Evolutionary conservation across 2,797 vertebrate genomes (phyloP).

Genomic region (Triplophysa bombifrons): DNA sequence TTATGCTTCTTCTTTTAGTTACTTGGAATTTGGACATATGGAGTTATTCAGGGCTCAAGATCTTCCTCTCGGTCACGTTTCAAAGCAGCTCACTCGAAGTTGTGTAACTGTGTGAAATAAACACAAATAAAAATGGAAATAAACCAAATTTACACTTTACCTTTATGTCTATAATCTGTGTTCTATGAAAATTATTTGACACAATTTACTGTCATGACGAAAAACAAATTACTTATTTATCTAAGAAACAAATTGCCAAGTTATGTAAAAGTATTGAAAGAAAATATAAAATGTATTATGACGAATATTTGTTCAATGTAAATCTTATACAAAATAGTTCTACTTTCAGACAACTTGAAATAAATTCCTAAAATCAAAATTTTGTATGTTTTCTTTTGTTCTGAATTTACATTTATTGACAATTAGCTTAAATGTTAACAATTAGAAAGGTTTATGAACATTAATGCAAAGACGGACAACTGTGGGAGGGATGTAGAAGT

Average conservation of each 20-base stretch:
- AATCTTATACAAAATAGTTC: no score
- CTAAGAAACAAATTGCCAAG: background rate
- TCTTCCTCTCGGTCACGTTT: slow-evolving; percentile 70
- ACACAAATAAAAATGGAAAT: slow-evolving; percentile 2
- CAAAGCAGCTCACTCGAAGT: slow-evolving; percentile 52
- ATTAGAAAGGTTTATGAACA: slow-evolving; percentile 20
- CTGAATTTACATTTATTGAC: background rate
- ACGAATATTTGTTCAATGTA: no score
- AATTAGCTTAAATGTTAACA: background rate
- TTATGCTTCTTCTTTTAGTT: slow-evolving; percentile 74
- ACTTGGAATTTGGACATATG: slow-evolving; percentile 67
- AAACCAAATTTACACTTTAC: background rate
- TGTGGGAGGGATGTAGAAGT: slow-evolving; percentile 52
- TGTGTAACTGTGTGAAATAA: slow-evolving; percentile 10
- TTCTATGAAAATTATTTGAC: background rate
- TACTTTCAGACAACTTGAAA: no score
- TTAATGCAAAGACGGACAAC: slow-evolving; percentile 49
- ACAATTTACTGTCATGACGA: background rate
- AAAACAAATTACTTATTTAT: background rate
- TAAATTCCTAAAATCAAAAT: no score
- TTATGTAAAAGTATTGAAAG: background rate
- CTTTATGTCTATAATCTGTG: background rate
- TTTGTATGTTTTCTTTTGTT: no score
- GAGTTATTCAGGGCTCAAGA: slow-evolving; percentile 70
- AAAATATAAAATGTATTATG: no score